Percentiles rank a stretch among this genome's conserved stretches.
These are phyloP conservation scores for Fundulus diaphanus DNA, from an alignment of 2,797 vertebrate genomes.

Conservation along the genomic window DNA sequence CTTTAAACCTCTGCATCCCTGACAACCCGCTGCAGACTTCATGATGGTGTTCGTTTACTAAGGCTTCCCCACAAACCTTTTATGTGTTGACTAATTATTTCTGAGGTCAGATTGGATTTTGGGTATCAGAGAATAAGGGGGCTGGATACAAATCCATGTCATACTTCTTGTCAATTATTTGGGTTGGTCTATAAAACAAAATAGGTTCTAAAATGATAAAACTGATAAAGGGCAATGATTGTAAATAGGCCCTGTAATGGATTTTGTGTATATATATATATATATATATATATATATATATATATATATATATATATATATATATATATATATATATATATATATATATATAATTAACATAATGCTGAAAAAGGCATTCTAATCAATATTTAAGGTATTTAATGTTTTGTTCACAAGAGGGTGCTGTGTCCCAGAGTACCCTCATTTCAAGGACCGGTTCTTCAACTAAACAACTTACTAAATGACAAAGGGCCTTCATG, in stretches of 20 bases:
- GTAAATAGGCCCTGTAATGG: neutral
- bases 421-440: constrained; percentile 42
- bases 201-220: neutral
- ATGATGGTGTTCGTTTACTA: neutral
- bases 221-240: neutral
- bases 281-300: no score
- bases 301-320: no score
- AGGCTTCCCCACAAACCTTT: neutral
- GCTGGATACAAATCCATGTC: neutral
- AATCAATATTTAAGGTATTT: neutral
- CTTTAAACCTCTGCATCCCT: neutral
- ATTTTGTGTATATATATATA: neutral
- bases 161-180: neutral
- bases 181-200: neutral
- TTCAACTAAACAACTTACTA: neutral
- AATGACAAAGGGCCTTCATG: neutral
- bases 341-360: no score
- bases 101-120: neutral
- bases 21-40: no score
- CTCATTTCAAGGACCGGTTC: neutral
- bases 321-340: no score
- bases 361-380: neutral
- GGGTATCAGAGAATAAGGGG: neutral
- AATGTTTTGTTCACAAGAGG: constrained; percentile 53
- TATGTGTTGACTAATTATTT: neutral